These are phyloP conservation scores for Macrosiphum euphorbiae DNA, from an alignment of 2,888 invertebrate species.

Conservation along the genomic window DNA sequence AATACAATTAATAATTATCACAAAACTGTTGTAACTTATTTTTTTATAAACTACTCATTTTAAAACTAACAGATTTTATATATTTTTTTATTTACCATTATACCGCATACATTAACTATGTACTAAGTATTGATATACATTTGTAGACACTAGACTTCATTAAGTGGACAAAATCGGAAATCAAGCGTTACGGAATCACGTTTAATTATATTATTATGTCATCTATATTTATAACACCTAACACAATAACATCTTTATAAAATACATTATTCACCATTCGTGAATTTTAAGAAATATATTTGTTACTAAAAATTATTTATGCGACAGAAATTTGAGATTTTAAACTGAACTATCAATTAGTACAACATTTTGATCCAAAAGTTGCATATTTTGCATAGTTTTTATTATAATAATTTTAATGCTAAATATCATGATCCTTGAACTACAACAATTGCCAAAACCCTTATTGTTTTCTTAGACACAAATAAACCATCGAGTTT, in stretches of 20 bases:
- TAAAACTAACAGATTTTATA: not conserved
- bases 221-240: not conserved
- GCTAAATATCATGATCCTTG: not conserved
- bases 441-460: not conserved
- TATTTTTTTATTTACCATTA: not conserved
- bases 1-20: not conserved
- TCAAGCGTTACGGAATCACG: not conserved
- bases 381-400: not conserved
- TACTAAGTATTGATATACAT: not conserved
- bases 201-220: conserved; percentile 1
- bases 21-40: not conserved
- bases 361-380: not conserved
- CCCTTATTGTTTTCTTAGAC: not conserved
- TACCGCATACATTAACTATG: not conserved
- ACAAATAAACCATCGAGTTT: too few relatives aligned
- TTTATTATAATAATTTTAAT: not conserved
- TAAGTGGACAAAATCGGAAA: not conserved
- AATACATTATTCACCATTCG: not conserved
- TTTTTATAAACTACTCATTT: not conserved
- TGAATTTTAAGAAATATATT: not conserved
- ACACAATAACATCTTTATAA: not conserved
- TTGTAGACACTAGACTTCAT: not conserved
- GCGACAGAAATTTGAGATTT: not conserved
- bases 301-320: not conserved
- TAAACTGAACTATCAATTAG: not conserved